A percentile compares a stretch with the other conserved stretches of the same genome.
phyloP scores from a whole-genome alignment of 2,797 vertebrate genomes.

The Cyclura pinguis region DNA sequence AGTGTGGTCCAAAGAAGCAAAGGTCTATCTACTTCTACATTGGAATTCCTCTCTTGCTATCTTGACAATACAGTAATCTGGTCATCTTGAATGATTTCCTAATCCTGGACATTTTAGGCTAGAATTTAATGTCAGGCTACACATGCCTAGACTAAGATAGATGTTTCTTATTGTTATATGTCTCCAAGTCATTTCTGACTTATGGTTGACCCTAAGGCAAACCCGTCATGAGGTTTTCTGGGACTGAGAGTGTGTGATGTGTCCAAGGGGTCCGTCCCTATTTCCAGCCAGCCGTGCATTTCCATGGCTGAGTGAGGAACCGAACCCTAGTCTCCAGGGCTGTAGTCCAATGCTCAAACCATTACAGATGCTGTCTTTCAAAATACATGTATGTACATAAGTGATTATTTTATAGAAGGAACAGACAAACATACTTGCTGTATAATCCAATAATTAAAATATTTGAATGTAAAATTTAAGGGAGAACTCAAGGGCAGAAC shows the following conservation, averaged over 20 bases:
- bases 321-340: too few species aligned
- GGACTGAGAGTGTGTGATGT: too few species aligned
- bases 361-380: too few species aligned
- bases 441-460: not conserved
- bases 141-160: not conserved
- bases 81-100: not conserved
- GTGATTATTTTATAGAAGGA: not conserved
- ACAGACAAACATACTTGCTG: too few species aligned
- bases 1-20: not conserved
- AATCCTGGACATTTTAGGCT: not conserved
- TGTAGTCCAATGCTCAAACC: too few species aligned
- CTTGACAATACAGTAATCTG: not conserved
- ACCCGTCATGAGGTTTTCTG: too few species aligned
- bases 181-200: too few species aligned
- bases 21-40: not conserved
- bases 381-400: not conserved
- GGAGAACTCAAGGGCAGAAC: not conserved
- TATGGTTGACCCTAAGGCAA: too few species aligned
- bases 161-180: too few species aligned
- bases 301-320: too few species aligned
- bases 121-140: not conserved
- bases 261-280: too few species aligned
- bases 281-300: too few species aligned
- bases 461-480: not conserved
- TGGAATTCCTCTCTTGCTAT: not conserved